Base-by-base conservation (phyloP, 1,140 invertebrate species). In the Popillia japonica region DNA sequence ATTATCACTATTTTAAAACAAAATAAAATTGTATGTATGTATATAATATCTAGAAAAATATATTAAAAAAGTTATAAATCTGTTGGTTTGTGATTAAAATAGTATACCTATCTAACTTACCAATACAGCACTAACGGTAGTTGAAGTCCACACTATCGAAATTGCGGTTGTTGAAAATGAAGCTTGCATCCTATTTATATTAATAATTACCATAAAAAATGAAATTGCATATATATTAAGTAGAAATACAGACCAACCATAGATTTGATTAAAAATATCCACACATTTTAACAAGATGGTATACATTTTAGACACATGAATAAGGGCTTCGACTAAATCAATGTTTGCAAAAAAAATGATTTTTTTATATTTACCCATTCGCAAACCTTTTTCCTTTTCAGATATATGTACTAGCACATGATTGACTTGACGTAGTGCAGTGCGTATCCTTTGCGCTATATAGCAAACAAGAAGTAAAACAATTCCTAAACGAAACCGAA, bases 171-270 rank as follows among this genome's bases (percentile, higher is more conserved):
- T 34, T 34, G 27, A 34, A 34, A 34, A 34, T 34, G 27, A 34
- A 34, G 27, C 27, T 34, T 34, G 27, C 27, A 34, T 34, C 27
- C 27, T 34, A 34, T 34, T 34, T 34, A 17, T 17, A 17, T 55
- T 17, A 17, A 55, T 17, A 17, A 55, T 55, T 55, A 55, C 48
- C 11, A 55, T 4, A n/a, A 55, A 55, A 17, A 17, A 55, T 17
- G 48, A n/a, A 55, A 55, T 55, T 55, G 48, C 48, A n/a, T 55
- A 55, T 55, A 55, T 55, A 55, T 55, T 55, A 55, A 55, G n/a
- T 14, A 55, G 2, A 55, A 55, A 55, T n/a, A 17, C 2, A 55
- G 14, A 55, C 48, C 48, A 55, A 14, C 48, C 48, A n/a, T 55
- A 55, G 48, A 55, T 55, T 20, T 55, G 11, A 17, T 55, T 55